Evolutionary conservation across 2,113 vertebrate genomes (phyloP).

Genomic region (Otis tarda): DNA sequence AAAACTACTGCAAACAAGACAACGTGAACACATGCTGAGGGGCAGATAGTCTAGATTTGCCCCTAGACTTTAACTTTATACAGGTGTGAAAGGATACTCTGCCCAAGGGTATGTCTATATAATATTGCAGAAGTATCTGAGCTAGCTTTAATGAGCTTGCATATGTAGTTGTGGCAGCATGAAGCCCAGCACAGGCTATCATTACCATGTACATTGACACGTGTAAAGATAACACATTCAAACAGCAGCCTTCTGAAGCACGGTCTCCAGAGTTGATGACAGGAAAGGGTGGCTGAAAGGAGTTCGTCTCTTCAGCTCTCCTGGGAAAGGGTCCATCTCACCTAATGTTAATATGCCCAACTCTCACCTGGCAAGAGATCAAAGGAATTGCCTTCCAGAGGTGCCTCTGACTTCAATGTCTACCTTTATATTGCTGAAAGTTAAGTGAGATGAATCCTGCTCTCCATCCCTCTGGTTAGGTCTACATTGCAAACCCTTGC

Average conservation of each 20-base stretch:
- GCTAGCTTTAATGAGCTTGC: constrained; percentile 66
- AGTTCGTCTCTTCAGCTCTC: background rate
- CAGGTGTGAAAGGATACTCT: constrained; percentile 60
- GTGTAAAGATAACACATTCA: constrained; percentile 12
- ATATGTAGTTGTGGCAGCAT: constrained; percentile 61
- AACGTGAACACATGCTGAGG: background rate
- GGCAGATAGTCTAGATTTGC: background rate
- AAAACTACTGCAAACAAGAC: background rate
- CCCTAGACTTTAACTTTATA: background rate
- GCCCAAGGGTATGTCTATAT: constrained; percentile 20
- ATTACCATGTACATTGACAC: constrained; percentile 34
- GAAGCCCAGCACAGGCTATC: constrained; percentile 58
- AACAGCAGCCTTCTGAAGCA: constrained; percentile 51
- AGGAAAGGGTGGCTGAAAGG: background rate
- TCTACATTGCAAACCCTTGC: constrained; percentile 18
- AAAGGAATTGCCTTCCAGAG: background rate
- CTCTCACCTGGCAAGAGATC: background rate
- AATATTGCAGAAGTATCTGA: constrained; percentile 54
- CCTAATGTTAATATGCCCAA: background rate
- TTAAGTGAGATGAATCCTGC: constrained; percentile 38
- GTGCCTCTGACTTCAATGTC: constrained; percentile 19
- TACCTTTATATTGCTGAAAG: background rate
- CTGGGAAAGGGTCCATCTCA: constrained; percentile 20
- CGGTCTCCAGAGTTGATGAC: background rate
- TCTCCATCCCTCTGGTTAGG: background rate